Evolutionary conservation across 2,113 vertebrate genomes (phyloP), one percentile per base, ranked within the genome.

Genomic region (Heterocephalus glaber): DNA sequence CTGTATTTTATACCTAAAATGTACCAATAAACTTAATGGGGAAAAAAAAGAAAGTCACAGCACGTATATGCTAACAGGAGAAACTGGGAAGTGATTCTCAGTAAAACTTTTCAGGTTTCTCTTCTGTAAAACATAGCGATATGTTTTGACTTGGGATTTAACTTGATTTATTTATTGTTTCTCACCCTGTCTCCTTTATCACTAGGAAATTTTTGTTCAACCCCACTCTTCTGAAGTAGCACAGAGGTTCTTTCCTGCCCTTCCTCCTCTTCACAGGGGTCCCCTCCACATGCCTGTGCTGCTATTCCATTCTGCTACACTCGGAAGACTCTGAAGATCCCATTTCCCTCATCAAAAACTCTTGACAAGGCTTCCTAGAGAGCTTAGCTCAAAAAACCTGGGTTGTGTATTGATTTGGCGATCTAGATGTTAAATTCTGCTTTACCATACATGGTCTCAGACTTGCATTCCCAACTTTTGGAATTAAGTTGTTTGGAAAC

Each of bases 341-440:
- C 60, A 49, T 38, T 86, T 41, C 47, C 74, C 93, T 91, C 38
- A 84, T 60, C 11, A 84, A 54, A 89, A 91, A 35, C 47, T 28
- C 91, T 72, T 52, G 54, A 52, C 60, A 90, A 79, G 30, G 28
- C 35, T 95, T 86, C 7, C 74, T 80, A n/a, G 52, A 89, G 11
- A 92, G 49, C n/a, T 81, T 58, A 89, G 38, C 74, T 80, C 82
- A 54, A 66, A 86, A 84, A 87, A 26, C 7, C 47, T 19, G 14
- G 89, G 30, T 49, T 44, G n/a, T 61, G 9, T 81, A 17, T 92
- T 92, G 56, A 72, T 96, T 94, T 95, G 95, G 82, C 89, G 88
- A 95, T 86, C 89, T 83, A 54, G 52, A 38, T 72, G 4, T 80
- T 92, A 70, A 86, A 89, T 90, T 84, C 66, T 52, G 47, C 22